A percentile compares a stretch with the other conserved stretches of the same genome.
Evolutionary conservation across 2,113 vertebrate genomes (phyloP).

Genomic region (Perognathus longimembris): DNA sequence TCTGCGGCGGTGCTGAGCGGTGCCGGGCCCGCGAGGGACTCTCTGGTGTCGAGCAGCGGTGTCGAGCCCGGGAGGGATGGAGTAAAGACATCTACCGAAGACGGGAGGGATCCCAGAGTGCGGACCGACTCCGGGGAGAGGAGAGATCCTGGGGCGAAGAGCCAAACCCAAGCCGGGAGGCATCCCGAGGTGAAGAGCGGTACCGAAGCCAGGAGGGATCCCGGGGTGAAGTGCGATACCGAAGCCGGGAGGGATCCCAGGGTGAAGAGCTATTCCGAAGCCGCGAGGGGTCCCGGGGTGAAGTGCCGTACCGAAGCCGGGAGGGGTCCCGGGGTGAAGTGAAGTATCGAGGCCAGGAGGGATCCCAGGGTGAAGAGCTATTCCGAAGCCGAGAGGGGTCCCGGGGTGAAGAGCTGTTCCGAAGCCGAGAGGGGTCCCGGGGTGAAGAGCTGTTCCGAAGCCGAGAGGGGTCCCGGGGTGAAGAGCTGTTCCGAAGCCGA

Average conservation of each 20-base stretch:
- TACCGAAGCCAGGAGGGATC: background rate
- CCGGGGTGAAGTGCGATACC: no score
- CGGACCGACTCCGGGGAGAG: background rate
- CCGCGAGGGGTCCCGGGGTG: fast-evolving
- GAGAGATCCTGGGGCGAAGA: background rate
- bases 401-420: background rate
- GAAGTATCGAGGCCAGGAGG: background rate
- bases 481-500: no score
- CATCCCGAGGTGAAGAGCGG: background rate
- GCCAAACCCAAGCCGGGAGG: background rate
- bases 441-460: no score
- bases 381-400: no score
- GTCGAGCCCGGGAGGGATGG: no score
- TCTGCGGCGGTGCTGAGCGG: no score
- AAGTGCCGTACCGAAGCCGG: background rate
- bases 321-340: background rate
- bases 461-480: background rate
- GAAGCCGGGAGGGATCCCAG: background rate
- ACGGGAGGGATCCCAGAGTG: no score
- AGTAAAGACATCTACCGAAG: no score
- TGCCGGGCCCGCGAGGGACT: no score
- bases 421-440: background rate
- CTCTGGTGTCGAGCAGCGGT: no score
- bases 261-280: background rate
- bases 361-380: background rate